Base-by-base conservation (phyloP, 2,888 invertebrate species). In the Frankliniella fusca region DNA sequence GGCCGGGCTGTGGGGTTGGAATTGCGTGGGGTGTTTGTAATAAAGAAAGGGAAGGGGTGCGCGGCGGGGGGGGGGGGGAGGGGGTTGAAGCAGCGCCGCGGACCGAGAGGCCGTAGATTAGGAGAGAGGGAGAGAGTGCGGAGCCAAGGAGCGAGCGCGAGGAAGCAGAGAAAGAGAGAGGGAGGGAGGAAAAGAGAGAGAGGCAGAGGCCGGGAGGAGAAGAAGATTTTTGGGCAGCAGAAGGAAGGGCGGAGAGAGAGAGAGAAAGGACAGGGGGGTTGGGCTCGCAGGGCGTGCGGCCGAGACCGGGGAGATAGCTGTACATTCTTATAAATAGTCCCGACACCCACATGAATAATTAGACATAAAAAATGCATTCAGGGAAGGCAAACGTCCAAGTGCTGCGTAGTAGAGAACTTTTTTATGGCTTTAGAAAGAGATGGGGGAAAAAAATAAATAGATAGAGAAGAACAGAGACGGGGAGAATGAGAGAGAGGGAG, bases 291-390 rank as follows among this genome's bases (percentile, higher is more conserved):
- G 38, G 38, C 38, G 38, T 5, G 38, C 38, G 61, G 61, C 10
- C 50, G 15, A 54, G 15, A 18, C 18, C 7, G 61, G 20, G n/a
- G 61, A 61, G 61, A 61, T 61, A 61, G 61, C 61, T 76, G 70
- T 76, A 76, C 70, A 76, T 76, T 76, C 70, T 76, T 76, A 76
- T 76, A 76, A 76, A 76, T 76, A 76, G 70, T 76, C 70, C 38
- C 70, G 70, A 76, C 70, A 76, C 70, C 70, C 70, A 76, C 70
- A 76, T 76, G 70, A 76, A 76, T 76, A 76, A 76, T 76, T 76
- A 76, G 70, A 76, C 70, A 76, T 76, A 76, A 76, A 76, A 76
- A 76, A 76, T 76, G 70, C 70, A 76, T 76, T 76, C 70, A 76
- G 70, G 12, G 70, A 76, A n/a, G 70, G 70, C 70, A 76, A 76